phyloP scores from a whole-genome alignment of 2,888 invertebrate species.

The Andricus curvator region DNA sequence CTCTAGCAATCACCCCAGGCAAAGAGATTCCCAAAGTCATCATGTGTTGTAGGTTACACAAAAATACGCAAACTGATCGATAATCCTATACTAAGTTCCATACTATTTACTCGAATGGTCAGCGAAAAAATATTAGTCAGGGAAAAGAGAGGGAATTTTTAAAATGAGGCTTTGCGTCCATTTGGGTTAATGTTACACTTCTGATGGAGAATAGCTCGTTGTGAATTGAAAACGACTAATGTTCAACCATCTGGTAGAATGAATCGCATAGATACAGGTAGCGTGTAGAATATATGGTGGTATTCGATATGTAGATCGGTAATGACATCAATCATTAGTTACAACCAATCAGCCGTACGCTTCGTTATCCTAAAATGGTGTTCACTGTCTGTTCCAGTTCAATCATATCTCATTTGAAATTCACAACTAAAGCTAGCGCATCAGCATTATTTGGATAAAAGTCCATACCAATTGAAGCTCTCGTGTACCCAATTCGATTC shows the following conservation, averaged over 20 bases:
- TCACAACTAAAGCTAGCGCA: slow-evolving; percentile 16
- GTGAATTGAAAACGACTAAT: slow-evolving; percentile 16
- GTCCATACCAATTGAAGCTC: neutral
- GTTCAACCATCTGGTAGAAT: neutral
- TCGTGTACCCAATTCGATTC: neutral
- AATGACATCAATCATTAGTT: slow-evolving; percentile 65
- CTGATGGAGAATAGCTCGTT: neutral
- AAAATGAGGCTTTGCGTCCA: no score
- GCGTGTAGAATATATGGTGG: neutral
- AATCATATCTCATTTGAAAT: slow-evolving; percentile 54
- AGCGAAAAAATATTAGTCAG: no score
- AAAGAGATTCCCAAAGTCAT: no score
- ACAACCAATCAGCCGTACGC: slow-evolving; percentile 62
- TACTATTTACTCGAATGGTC: no score
- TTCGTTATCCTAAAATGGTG: slow-evolving; percentile 61
- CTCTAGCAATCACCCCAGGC: no score
- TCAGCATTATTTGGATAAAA: slow-evolving; percentile 28
- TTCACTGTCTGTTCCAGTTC: slow-evolving; percentile 41
- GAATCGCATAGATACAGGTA: slow-evolving; percentile 3
- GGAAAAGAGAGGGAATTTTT: no score
- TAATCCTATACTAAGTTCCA: no score
- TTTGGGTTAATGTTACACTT: neutral
- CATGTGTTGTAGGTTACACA: no score
- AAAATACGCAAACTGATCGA: no score
- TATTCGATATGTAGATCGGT: slow-evolving; percentile 41